Evolutionary conservation across 1,140 invertebrate species (phyloP), one percentile per base, ranked within the genome.

Genomic region (Mactra quadrangularis): DNA sequence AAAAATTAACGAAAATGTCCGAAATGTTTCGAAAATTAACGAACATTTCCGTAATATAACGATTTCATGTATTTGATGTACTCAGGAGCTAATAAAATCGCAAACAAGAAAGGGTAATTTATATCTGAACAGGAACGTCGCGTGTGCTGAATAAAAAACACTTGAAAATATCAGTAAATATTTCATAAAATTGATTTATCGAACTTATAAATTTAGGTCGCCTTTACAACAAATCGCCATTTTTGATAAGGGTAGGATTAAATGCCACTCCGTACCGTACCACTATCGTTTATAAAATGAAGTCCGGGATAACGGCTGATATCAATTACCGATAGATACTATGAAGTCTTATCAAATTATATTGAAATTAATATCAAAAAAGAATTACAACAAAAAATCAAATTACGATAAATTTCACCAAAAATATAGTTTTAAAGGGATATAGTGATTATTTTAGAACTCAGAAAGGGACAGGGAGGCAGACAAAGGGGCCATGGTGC

Each of bases 101-200:
- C 47, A 68, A 50, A 68, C 17, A 11, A 47, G 1, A 31, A 7
- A 31, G n/a, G n/a, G n/a, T n/a, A 31, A 47, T 31, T 47, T 50
- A 68, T 25, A 7, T 1, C 38, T 19, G 25, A 17, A 27, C 47
- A 27, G 7, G 19, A 41, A 47, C 41, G 47, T 38, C 45, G 22
- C 45, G 64, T 68, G 33, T 47, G 19, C 52, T n/a, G n/a, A n/a
- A 68, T 68, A 68, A 50, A 68, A 7, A 15, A 31, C 64, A 47
- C 27, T 13, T 29, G 25, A 29, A 52, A 22, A 17, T 25, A 68
- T 38, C 45, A 47, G 22, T 27, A 22, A 19, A 13, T 1, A 68
- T 19, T 50, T 64, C 25, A 47, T 68, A 33, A 68, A 68, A 50
- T 68, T 68, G 64, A 50, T 47, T 68, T 68, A 68, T n/a, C 33